Base-by-base conservation (phyloP, 2,888 invertebrate genomes). In the Pinctada fucata region DNA sequence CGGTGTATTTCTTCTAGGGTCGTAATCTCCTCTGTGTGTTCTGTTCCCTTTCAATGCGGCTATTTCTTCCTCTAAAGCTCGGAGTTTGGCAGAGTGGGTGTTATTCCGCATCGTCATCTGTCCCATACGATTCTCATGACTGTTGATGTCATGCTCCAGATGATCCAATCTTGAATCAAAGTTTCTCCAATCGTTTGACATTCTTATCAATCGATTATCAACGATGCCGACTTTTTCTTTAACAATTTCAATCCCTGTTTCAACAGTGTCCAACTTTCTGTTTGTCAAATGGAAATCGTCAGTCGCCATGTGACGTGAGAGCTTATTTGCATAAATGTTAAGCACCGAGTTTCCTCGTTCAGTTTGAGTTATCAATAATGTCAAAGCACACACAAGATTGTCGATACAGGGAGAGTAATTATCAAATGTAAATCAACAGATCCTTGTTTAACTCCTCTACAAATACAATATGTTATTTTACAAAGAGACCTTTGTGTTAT, bases 191-290 rank as follows among this genome's bases (percentile, higher is more conserved):
- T 64, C 64, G 6, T 72, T 58, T 8, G 72, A 51, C 72, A 72
- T 72, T 4, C n/a, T 13, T 58, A 50, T 58, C 3, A 72, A 6
- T 45, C 52, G 51, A 2, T 72, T 52, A 58, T 72, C 72, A 5
- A 72, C 72, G n/a, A 72, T n/a, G 5, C 72, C 72, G 47, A 72
- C 72, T 58, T 72, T 72, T 13, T 50, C 58, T 47, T 72, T 72
- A 16, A 72, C 72, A 45, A 72, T 52, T 47, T 51, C 72, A 16
- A 72, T 72, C 16, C 72, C 72, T 45, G 72, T 52, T 51, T 58
- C 72, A 8, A 72, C 72, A 16, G 72, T 72, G 45, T 72, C 72
- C 47, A 72, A 13, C 72, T 72, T 72, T 13, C 58, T 72, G 58
- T 72, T 72, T 51, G 72, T 72, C 51, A 52, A 72, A 47, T 47